Conservation (phyloP, 2,113 vertebrate genomes). For the Vulpes vulpes region DNA sequence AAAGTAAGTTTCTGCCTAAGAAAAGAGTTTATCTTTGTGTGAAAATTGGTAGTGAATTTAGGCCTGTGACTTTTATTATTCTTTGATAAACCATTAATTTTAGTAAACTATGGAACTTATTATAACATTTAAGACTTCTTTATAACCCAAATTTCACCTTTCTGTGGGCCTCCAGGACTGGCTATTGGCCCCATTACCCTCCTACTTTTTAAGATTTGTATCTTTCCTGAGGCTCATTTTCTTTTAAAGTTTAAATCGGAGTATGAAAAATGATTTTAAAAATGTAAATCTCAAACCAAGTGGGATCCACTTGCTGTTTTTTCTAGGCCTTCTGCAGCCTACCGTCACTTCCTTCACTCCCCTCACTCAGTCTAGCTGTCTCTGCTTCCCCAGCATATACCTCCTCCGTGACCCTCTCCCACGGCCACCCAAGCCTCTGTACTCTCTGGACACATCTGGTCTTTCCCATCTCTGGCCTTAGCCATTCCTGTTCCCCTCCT, state of each 20-base stretch:
- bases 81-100: conserved; percentile 40
- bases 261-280: conserved; percentile 40
- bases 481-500: not conserved
- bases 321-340: not conserved
- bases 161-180: not conserved
- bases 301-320: not conserved
- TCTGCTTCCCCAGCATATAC: no score
- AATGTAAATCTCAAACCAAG: not conserved
- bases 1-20: conserved; percentile 61
- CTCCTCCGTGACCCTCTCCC: not conserved
- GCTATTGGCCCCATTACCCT: not conserved
- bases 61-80: conserved; percentile 32
- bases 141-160: conserved; percentile 32
- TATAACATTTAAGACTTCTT: conserved; percentile 21
- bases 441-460: not conserved
- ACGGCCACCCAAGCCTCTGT: not conserved
- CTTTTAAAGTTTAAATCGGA: not conserved
- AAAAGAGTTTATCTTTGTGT: conserved; percentile 49
- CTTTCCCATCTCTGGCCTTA: not conserved
- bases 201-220: not conserved
- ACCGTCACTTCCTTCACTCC: not conserved
- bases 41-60: conserved; percentile 66
- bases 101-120: conserved; percentile 20
- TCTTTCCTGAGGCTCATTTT: not conserved
- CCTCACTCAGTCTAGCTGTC: not conserved